A percentile compares a stretch with the other conserved stretches of the same genome.
Evolutionary conservation across 2,797 vertebrate species (phyloP).

Genomic region (Catostomus latipinnis): DNA sequence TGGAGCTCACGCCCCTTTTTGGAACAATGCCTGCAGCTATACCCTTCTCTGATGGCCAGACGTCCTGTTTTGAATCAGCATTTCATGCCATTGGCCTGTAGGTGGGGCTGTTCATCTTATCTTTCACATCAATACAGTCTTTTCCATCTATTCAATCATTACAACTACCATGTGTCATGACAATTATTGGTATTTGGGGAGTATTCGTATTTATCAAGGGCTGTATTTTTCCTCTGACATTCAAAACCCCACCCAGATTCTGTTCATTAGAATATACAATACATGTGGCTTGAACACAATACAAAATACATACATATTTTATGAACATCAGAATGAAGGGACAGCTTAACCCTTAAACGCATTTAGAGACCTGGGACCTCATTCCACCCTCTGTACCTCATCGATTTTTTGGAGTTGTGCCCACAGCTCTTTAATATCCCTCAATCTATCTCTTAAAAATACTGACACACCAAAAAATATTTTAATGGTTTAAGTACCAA

Average conservation of each 20-base stretch:
- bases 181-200: background rate
- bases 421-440: too few species aligned
- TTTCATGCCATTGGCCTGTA: background rate
- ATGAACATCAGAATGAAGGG: background rate
- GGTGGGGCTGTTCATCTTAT: conserved; percentile 7
- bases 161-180: background rate
- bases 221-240: background rate
- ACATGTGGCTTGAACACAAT: background rate
- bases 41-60: too few species aligned
- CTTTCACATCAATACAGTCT: background rate
- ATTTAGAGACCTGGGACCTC: too few species aligned
- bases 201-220: background rate
- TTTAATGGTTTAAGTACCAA: too few species aligned
- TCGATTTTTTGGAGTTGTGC: too few species aligned
- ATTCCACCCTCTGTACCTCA: too few species aligned
- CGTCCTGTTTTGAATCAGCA: background rate
- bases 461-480: too few species aligned
- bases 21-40: too few species aligned
- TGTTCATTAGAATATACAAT: background rate
- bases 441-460: too few species aligned
- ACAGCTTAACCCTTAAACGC: too few species aligned
- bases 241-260: background rate
- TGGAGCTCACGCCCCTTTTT: too few species aligned
- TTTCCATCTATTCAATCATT: background rate
- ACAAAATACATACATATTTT: background rate